Base-by-base conservation (phyloP, 1,140 invertebrate species). In the Luehdorfia chinensis region DNA sequence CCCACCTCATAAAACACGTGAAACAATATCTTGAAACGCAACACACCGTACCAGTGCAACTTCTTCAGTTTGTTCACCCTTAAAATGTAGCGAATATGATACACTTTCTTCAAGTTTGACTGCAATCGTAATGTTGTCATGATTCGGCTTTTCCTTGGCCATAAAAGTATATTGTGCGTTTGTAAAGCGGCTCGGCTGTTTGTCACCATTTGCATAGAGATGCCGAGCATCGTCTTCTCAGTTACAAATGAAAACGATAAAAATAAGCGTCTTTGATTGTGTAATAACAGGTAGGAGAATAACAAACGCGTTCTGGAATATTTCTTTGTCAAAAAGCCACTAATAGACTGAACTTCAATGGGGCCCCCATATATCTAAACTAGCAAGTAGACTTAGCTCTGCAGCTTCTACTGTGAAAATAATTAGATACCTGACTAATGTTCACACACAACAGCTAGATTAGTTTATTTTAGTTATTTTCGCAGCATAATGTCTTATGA, bases 91-190 rank as follows among this genome's bases (percentile, higher is more conserved):
- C 0, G 0, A 5, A 49, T 61, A 75, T 59, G 54, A 61, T 57
- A 31, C 25, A 62, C 46, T 37, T 43, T 57, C 30, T 1, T 9
- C 4, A 44, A 28, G 25, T n/a, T 27, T 6, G 7, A 16, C 2
- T 13, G 30, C 12, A 34, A 21, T 1, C n/a, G 50, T 51, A 58
- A 27, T 11, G 14, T 65, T 49, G 70, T 43, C 59, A 55, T 53
- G 50, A 70, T 70, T 73, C 58, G 69, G 65, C 73, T 75, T 83
- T 75, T 80, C 75, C 68, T 78, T 63, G 61, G 57, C 75, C 74
- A 81, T 85, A 83, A 85, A 85, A 85, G 64, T 85, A 81, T 85
- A 85, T 85, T 75, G 78, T 77, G 76, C 81, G 81, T 81, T 66
- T 75, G 73, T 76, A 81, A 80, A 81, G 66, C 72, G 62, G 69